A percentile compares a stretch with the other conserved stretches of the same genome.
These are phyloP conservation scores for Drosophila neonasuta DNA, from an alignment of 2,888 invertebrate species.

Conservation along the genomic window DNA sequence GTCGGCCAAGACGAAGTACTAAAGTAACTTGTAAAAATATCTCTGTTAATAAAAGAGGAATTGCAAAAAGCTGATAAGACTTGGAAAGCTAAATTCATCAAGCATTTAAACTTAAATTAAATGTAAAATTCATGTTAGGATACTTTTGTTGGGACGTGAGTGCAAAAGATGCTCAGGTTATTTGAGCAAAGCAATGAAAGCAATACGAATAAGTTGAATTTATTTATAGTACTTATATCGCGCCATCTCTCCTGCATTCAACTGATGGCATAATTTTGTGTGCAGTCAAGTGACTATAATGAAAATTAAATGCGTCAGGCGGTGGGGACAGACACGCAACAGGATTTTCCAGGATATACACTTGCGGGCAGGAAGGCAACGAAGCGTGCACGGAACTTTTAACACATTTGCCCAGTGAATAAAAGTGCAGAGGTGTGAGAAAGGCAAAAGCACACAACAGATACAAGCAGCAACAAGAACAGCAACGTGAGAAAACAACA, in stretches of 20 bases:
- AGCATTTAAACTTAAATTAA: slow-evolving; percentile 44
- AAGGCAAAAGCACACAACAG: slow-evolving; percentile 32
- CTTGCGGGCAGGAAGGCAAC: slow-evolving; percentile 50
- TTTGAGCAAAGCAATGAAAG: slow-evolving; percentile 2
- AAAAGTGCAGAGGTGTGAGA: slow-evolving; percentile 58
- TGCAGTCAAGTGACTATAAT: slow-evolving; percentile 70
- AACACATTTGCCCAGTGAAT: slow-evolving; percentile 62
- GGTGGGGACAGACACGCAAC: slow-evolving; percentile 14
- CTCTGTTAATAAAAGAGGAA: not conserved
- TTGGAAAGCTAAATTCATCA: slow-evolving; percentile 2
- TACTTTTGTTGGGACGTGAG: slow-evolving; percentile 11
- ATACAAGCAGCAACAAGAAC: slow-evolving; percentile 25
- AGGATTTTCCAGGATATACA: slow-evolving; percentile 33
- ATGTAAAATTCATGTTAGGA: slow-evolving; percentile 35
- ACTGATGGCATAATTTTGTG: slow-evolving; percentile 49
- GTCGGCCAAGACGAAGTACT: no score
- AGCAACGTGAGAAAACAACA: slow-evolving; percentile 19
- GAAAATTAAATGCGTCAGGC: slow-evolving; percentile 68
- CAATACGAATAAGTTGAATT: slow-evolving; percentile 36
- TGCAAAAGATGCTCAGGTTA: slow-evolving; percentile 6
- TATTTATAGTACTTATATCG: slow-evolving; percentile 39
- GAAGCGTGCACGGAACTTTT: slow-evolving; percentile 66
- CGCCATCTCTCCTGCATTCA: not conserved
- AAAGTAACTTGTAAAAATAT: no score
- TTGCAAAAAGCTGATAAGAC: not conserved